Base-by-base conservation (phyloP, 2,113 vertebrate species). In the Trogon melanurus region DNA sequence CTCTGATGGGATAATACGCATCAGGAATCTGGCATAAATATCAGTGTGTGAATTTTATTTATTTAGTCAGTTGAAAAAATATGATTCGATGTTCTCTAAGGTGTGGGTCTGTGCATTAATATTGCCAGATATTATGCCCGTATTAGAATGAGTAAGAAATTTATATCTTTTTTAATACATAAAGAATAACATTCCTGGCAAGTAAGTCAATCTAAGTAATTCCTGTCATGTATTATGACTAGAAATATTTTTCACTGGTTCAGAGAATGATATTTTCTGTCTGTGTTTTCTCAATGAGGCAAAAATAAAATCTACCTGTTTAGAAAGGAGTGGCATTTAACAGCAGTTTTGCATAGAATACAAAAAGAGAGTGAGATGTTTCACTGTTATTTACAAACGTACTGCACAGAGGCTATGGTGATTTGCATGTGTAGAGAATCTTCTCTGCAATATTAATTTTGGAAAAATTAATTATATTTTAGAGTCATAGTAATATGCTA, bases 121-220 rank as follows among this genome's bases (percentile, higher is more conserved):
- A 71, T 53, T 94, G 19, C 7, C 5, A 3, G 85, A 94, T 3
- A 81, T 79, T 36, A 61, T 20, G 34, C 23, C 23, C 34, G 3
- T 85, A 91, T 85, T 90, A 74, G 45, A 95, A 96, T 50, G n/a
- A 84, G 57, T 71, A 95, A 91, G 87, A 93, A 93, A 95, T 80
- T 25, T 10, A 38, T 47, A 36, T 57, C 53, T 18, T 50, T 50
- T 51, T 21, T 54, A 93, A 69, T 20, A 25, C 58, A 25, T 62
- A 85, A 72, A 72, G 64, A 7, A 18, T n/a, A 27, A 27, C 36
- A 92, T 4, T 16, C 36, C 6, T 60, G 16, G 13, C 26, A 95
- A 75, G 60, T 60, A 64, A 96, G 57, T 22, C 12, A 91, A 12
- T 51, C 41, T 60, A 89, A 20, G 3, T 69, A 74, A 72, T 73